Conservation (phyloP, 2,797 vertebrate genomes). For the Echiichthys vipera region DNA sequence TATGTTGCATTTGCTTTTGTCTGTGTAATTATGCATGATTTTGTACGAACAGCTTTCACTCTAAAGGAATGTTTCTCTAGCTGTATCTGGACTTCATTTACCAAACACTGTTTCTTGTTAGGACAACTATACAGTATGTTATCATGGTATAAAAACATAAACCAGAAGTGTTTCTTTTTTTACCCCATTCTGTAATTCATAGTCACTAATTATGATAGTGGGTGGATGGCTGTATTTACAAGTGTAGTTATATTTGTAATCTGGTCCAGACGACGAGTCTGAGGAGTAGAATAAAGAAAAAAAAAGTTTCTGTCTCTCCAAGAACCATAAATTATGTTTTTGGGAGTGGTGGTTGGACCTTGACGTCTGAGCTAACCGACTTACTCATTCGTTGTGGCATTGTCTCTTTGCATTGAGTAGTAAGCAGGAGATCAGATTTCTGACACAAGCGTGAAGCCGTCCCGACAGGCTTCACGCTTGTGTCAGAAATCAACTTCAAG, state of each 20-base stretch:
- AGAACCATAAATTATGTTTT: conserved; percentile 79
- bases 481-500: conserved; percentile 50
- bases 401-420: conserved; percentile 60
- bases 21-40: conserved; percentile 46
- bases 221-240: conserved; percentile 65
- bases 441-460: conserved; percentile 55
- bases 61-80: conserved; percentile 65
- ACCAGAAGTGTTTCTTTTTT: conserved; percentile 59
- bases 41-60: conserved; percentile 52
- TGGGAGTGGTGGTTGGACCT: conserved; percentile 73
- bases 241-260: conserved; percentile 72
- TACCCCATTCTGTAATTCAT: conserved; percentile 54
- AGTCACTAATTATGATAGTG: conserved; percentile 69
- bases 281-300: conserved; percentile 36
- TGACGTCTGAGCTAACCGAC: conserved; percentile 76
- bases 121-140: conserved; percentile 52
- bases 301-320: conserved; percentile 56
- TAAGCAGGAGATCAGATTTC: conserved; percentile 60
- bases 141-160: conserved; percentile 67
- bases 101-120: conserved; percentile 61
- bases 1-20: conserved; percentile 52
- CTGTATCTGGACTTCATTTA: conserved; percentile 68
- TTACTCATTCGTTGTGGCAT: conserved; percentile 58
- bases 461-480: conserved; percentile 55
- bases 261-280: conserved; percentile 54